Evolutionary conservation across 2,888 invertebrate species (phyloP), one percentile per base, ranked within the genome.

Genomic region (Melieria picta): DNA sequence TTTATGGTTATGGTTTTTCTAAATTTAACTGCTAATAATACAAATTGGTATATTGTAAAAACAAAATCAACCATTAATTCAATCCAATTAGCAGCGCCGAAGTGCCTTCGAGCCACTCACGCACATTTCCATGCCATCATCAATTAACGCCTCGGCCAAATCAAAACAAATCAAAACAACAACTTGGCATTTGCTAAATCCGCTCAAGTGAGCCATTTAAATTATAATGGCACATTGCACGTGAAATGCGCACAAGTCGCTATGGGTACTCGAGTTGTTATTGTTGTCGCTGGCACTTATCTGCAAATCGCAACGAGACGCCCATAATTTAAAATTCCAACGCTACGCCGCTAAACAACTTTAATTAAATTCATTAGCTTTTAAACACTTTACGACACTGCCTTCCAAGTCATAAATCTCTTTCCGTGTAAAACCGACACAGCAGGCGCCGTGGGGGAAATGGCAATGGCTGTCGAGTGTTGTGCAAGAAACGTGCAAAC

Each of bases 361-460:
- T 78, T 76, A 78, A 78, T 78, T 77, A 78, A 77, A 78, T 78
- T 77, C 77, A 78, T 78, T 78, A 77, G 77, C 72, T 74, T 74
- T 75, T 74, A 66, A 72, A 77, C 65, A 70, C 70, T 70, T 70
- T 70, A 70, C 64, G 57, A 45, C 56, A 48, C 60, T 64, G 70
- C 65, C 58, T 65, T 55, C 58, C n/a, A 60, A 70, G 70, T 60
- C 60, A 65, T 70, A 70, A 70, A 70, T 70, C 65, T 70, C 7
- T 42, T 58, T 43, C n/a, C 48, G 13, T 11, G 9, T 13, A 50
- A 7, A 11, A 55, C 5, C 9, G 13, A 30, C 13, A 55, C 64
- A 50, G 50, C 43, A 43, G 52, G 9, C 13, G 56, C 7, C 5
- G 30, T 7, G 42, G 30, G 7, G 42, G 11, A 42, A 52, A 52